These are phyloP conservation scores for Cyrtonyx montezumae DNA, from an alignment of 2,113 vertebrate genomes.

Conservation along the genomic window DNA sequence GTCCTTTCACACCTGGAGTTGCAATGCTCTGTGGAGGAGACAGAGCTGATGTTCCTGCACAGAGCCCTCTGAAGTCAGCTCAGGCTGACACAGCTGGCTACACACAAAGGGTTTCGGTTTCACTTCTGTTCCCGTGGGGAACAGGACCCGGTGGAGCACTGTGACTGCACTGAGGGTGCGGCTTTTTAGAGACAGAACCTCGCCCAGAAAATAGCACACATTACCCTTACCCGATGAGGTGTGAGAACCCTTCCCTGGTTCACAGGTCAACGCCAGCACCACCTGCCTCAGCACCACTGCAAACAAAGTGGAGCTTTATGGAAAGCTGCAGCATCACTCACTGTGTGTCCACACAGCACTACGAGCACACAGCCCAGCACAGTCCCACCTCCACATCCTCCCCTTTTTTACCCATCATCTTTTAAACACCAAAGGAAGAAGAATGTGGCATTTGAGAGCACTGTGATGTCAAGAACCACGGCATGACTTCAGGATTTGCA, in stretches of 20 bases:
- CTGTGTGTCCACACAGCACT: not conserved
- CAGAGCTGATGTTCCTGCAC: not conserved
- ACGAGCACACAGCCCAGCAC: not conserved
- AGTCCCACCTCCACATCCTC: not conserved
- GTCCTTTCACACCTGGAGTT: not conserved
- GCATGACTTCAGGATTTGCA: not conserved
- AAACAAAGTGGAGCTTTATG: not conserved
- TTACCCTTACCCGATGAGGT: rapidly evolving
- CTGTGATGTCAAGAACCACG: not conserved
- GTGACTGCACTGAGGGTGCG: not conserved
- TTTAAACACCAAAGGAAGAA: not conserved
- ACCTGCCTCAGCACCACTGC: not conserved
- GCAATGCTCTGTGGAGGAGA: not conserved
- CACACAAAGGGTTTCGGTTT: not conserved
- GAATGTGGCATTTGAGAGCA: not conserved
- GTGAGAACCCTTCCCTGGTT: rapidly evolving
- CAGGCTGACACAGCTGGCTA: not conserved
- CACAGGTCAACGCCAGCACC: not conserved
- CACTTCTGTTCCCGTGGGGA: rapidly evolving
- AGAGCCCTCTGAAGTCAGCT: not conserved
- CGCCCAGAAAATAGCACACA: not conserved
- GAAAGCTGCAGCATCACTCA: not conserved
- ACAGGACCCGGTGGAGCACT: not conserved
- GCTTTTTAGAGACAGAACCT: not conserved
- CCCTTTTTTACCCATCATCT: not conserved